phyloP scores from a whole-genome alignment of 2,113 vertebrate species.

The Lota lota region DNA sequence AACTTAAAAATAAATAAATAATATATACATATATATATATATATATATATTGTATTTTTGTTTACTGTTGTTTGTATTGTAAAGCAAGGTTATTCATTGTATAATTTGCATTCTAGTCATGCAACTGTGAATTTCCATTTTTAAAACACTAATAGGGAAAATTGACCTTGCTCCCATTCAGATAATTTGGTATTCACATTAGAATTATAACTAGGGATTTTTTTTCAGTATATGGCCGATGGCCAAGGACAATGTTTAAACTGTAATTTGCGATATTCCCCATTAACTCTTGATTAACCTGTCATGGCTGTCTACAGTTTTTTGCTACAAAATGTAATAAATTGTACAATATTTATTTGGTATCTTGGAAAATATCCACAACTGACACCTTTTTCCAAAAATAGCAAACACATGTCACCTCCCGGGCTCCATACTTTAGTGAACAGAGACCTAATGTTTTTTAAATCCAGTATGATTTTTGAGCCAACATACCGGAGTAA shows the following conservation, averaged over 20 bases:
- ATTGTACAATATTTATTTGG: too few relatives aligned
- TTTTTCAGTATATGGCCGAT: conserved; percentile 18
- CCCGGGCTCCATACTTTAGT: neutral
- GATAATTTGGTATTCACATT: conserved; percentile 35
- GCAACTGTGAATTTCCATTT: conserved; percentile 4
- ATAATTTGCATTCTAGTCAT: neutral
- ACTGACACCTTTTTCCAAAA: neutral
- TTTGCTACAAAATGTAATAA: conserved; percentile 19
- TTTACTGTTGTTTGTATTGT: neutral
- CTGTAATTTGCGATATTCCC: conserved; percentile 49
- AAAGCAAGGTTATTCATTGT: neutral
- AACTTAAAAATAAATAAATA: too few relatives aligned
- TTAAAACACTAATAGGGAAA: conserved; percentile 8
- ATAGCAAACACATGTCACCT: neutral
- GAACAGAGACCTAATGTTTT: neutral
- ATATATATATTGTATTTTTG: neutral
- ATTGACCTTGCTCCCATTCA: conserved; percentile 39
- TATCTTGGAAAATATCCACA: too few relatives aligned
- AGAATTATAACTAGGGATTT: conserved; percentile 17
- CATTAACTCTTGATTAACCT: conserved; percentile 63
- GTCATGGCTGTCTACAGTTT: conserved; percentile 37
- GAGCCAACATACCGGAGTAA: conserved; percentile 47
- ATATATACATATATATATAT: too few relatives aligned
- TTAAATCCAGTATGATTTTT: conserved; percentile 32
- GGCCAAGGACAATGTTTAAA: conserved; percentile 47